Conservation (phyloP, 2,113 vertebrate species). For the Acanthisitta chloris region DNA sequence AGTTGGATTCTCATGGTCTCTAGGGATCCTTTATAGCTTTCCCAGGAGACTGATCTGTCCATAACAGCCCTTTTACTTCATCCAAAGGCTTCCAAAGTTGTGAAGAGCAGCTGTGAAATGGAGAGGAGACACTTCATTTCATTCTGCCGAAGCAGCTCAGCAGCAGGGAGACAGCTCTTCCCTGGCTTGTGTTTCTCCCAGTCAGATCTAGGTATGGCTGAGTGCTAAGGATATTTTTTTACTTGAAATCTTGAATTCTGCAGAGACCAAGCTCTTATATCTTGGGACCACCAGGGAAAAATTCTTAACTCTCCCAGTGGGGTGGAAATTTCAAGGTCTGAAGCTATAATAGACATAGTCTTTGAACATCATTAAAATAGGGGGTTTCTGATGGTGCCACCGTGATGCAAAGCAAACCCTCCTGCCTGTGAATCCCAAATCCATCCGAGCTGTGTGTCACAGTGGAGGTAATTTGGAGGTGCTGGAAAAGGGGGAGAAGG, state of each 20-base stretch:
- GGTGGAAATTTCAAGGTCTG: neutral
- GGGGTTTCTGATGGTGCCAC: neutral
- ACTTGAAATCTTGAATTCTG: slow-evolving; percentile 4
- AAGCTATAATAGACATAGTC: neutral
- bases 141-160: neutral
- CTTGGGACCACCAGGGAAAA: neutral
- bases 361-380: neutral
- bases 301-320: neutral
- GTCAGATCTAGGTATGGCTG: fast-evolving
- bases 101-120: neutral
- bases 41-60: neutral
- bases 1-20: neutral
- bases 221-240: neutral
- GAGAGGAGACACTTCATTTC: neutral
- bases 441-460: fast-evolving
- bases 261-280: neutral
- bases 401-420: neutral
- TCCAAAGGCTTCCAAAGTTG: neutral
- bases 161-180: fast-evolving
- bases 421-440: neutral
- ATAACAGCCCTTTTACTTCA: neutral
- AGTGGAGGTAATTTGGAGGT: neutral
- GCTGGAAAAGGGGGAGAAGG: neutral
- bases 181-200: neutral
- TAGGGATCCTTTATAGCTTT: neutral